Percentiles rank a stretch among this genome's conserved stretches.
phyloP scores from a whole-genome alignment of 1,140 invertebrate genomes.

The Sinella curviseta region DNA sequence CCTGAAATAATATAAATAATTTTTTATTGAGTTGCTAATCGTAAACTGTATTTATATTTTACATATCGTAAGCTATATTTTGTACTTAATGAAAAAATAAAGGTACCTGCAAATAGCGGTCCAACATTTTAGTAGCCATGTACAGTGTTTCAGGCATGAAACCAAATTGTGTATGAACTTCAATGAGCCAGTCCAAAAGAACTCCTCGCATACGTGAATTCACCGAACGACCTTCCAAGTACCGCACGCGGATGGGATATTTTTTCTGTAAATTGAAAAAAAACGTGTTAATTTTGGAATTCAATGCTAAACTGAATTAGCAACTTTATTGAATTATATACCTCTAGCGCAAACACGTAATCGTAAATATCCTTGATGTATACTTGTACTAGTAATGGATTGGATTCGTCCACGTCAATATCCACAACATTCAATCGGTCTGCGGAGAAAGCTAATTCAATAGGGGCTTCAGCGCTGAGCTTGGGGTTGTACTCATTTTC shows the following conservation, averaged over 20 bases:
- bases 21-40: too few species aligned
- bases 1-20: constrained; percentile 54
- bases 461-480: background rate
- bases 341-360: constrained; percentile 73
- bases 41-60: too few species aligned
- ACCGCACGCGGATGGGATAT: constrained; percentile 64
- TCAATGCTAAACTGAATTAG: background rate
- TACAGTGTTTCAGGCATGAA: constrained; percentile 89
- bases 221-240: constrained; percentile 67
- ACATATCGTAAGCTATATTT: too few species aligned
- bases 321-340: constrained; percentile 44
- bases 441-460: constrained; percentile 6
- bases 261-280: constrained; percentile 54
- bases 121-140: constrained; percentile 82
- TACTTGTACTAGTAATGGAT: constrained; percentile 74
- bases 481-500: constrained; percentile 18
- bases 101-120: constrained; percentile 90
- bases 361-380: constrained; percentile 84
- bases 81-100: too few species aligned
- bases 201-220: constrained; percentile 83
- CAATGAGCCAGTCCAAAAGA: constrained; percentile 90
- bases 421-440: constrained; percentile 56
- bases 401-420: constrained; percentile 73
- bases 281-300: background rate
- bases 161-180: constrained; percentile 85